Base-by-base conservation (phyloP, 2,888 invertebrate genomes). In the Temnothorax unifasciatus region DNA sequence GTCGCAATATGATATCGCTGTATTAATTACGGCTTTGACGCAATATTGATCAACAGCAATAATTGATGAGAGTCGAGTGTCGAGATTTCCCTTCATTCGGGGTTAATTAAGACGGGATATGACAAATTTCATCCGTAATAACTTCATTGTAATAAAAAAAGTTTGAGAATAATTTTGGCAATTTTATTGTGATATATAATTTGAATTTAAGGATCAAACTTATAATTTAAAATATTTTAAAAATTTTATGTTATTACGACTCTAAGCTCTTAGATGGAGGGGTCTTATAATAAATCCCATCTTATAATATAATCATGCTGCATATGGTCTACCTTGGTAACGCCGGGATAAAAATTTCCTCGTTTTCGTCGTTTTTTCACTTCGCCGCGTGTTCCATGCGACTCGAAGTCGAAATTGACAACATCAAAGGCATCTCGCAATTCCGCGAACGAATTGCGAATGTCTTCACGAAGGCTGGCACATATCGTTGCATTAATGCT, bases 391-490 rank as follows among this genome's bases (percentile, higher is more conserved):
- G 18, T 41, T 74, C 8, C 3, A 11, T 8, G 18, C 18, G 13
- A 25, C 18, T 61, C 3, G 4, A 44, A 44, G 15, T n/a, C 25
- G 13, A 74, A 44, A 25, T 44, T 41, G 25, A 8, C n/a, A 18
- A 61, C 29, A 15, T 75, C 44, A 47, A 63, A 47, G 9, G 66
- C 29, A 29, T 75, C 29, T 44, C 15, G 75, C 29, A 3, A 29
- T 75, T 3, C 3, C 18, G 38, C 38, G 6, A 18, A 61, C 29
- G 9, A 41, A 13, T 74, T 29, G 18, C 41, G 21, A 57, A 61
- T 61, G 44, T 74, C n/a, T 29, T 18, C 13, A 0, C 29, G 38
- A 73, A 38, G 18, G 29, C 4, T 41, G 2, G 6, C 41, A 21
- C 9, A 41, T 63, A 29, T 0, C 21, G 3, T 6, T 2, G 18